These are phyloP conservation scores for Sebastes glaucus DNA, from an alignment of 2,797 vertebrate genomes.

Conservation along the genomic window DNA sequence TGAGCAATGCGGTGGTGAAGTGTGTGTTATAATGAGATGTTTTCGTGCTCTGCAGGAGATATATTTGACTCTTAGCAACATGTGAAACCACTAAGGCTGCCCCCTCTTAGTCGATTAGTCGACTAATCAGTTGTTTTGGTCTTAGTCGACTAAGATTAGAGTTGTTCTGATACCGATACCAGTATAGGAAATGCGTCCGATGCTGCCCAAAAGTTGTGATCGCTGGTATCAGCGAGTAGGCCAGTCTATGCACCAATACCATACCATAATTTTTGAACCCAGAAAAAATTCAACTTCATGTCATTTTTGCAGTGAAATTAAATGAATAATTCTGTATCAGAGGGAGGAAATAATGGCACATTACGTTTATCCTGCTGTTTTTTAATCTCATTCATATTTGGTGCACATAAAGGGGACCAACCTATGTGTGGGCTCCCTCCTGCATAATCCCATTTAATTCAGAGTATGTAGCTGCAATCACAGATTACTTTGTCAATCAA, in stretches of 20 bases:
- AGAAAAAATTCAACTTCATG: background rate
- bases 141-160: too few species aligned
- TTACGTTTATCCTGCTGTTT: background rate
- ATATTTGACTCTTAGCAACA: background rate
- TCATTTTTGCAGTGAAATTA: background rate
- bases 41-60: background rate
- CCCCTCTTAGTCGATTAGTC: too few species aligned
- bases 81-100: background rate
- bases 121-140: too few species aligned
- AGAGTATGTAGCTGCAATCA: slow-evolving; percentile 6
- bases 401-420: background rate
- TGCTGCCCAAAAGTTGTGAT: rapidly evolving
- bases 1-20: background rate
- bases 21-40: background rate
- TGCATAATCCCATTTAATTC: slow-evolving; percentile 59
- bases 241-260: too few species aligned
- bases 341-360: background rate
- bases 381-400: slow-evolving; percentile 30
- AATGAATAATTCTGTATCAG: background rate
- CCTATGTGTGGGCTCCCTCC: background rate
- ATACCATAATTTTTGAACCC: too few species aligned
- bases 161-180: too few species aligned
- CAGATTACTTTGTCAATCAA: slow-evolving; percentile 43
- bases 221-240: too few species aligned
- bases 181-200: too few species aligned